These are phyloP conservation scores for Arion vulgaris DNA, from an alignment of 1,140 invertebrate species.

Conservation along the genomic window DNA sequence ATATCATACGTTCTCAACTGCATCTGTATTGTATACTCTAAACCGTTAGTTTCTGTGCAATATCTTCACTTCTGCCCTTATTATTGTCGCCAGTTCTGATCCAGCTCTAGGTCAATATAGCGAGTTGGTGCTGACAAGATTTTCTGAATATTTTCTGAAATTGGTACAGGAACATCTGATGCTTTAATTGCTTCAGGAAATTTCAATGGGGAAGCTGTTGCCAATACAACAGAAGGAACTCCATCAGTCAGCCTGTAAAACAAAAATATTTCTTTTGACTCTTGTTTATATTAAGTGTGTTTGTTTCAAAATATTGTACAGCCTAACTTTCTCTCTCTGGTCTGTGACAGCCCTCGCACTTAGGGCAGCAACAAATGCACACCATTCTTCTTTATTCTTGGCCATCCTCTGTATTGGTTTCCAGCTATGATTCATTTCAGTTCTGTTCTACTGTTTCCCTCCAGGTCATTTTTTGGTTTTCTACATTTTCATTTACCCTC, in stretches of 20 bases:
- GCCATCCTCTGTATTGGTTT: too few relatives aligned
- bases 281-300: too few relatives aligned
- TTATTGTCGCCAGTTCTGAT: constrained; percentile 69
- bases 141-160: constrained; percentile 43
- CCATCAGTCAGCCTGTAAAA: background rate
- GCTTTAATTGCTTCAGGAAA: constrained; percentile 70
- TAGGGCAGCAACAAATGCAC: too few relatives aligned
- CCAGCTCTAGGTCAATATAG: constrained; percentile 64
- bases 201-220: constrained; percentile 74
- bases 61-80: constrained; percentile 68
- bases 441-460: too few relatives aligned
- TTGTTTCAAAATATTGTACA: too few relatives aligned
- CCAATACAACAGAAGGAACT: constrained; percentile 62
- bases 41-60: constrained; percentile 32
- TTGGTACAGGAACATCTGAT: constrained; percentile 55
- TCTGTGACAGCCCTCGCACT: too few relatives aligned
- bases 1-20: background rate
- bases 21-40: background rate
- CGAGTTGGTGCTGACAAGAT: constrained; percentile 52
- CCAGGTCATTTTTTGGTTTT: too few relatives aligned
- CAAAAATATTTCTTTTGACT: background rate
- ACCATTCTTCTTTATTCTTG: too few relatives aligned
- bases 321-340: too few relatives aligned
- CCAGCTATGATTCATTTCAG: too few relatives aligned
- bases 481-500: too few relatives aligned